These are phyloP conservation scores for Poeciliopsis infans DNA, from an alignment of 2,797 vertebrate species.

Conservation along the genomic window DNA sequence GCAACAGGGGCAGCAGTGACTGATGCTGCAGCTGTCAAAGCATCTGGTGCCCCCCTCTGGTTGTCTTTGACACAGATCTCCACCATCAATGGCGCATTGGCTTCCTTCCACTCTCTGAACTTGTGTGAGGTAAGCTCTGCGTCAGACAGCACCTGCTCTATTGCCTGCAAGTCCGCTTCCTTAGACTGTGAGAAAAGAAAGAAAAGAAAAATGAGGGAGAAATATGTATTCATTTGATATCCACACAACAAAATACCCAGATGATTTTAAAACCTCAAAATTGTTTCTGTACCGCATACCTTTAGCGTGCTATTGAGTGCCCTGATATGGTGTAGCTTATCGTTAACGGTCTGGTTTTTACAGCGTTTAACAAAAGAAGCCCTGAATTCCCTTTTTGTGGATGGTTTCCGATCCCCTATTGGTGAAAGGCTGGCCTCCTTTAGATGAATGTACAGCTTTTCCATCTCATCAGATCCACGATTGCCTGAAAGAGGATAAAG, in stretches of 20 bases:
- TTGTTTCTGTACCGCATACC: slow-evolving; percentile 75
- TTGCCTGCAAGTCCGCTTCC: slow-evolving; percentile 89
- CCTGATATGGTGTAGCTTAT: slow-evolving; percentile 92
- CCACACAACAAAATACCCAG: not conserved
- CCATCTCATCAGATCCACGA: slow-evolving; percentile 90
- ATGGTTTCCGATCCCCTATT: slow-evolving; percentile 91
- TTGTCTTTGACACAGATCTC: slow-evolving; percentile 83
- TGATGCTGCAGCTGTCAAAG: slow-evolving; percentile 47
- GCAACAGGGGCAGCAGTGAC: slow-evolving; percentile 62
- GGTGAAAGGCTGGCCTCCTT: slow-evolving; percentile 95
- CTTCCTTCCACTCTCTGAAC: slow-evolving; percentile 92
- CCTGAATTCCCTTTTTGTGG: slow-evolving; percentile 92
- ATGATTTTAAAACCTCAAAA: not conserved
- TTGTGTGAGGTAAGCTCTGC: slow-evolving; percentile 84
- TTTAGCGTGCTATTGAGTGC: slow-evolving; percentile 96
- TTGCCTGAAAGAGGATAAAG: slow-evolving; percentile 46
- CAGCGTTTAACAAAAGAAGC: slow-evolving; percentile 95
- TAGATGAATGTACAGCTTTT: slow-evolving; percentile 91
- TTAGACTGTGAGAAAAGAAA: slow-evolving; percentile 83
- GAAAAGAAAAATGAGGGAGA: not conserved
- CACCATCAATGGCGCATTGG: slow-evolving; percentile 86
- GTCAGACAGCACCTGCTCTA: slow-evolving; percentile 89
- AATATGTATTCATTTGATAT: not conserved
- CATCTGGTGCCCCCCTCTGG: slow-evolving; percentile 70
- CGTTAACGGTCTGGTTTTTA: slow-evolving; percentile 92